phyloP scores from a whole-genome alignment of 2,113 vertebrate genomes.

The Phrynosoma blainvillii region DNA sequence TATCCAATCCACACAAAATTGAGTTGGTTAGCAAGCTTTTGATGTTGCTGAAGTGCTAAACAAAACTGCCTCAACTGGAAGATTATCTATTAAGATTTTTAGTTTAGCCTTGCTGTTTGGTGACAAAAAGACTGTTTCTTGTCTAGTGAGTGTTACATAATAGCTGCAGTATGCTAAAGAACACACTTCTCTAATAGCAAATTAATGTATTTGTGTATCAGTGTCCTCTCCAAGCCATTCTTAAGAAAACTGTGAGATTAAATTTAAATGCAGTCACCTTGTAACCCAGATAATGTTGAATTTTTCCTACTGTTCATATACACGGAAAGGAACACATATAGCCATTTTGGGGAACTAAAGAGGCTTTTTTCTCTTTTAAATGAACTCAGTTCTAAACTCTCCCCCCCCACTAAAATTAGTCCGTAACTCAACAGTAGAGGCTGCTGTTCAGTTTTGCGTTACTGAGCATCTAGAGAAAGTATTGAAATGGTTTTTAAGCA shows the following conservation, averaged over 20 bases:
- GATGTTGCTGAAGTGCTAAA: constrained; percentile 47
- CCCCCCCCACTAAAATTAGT: no score
- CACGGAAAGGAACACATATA: not conserved
- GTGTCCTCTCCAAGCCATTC: constrained; percentile 10
- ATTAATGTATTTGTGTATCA: not conserved
- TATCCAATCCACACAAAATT: constrained; percentile 52
- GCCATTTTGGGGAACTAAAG: not conserved
- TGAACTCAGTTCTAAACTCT: not conserved
- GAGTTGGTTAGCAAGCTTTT: constrained; percentile 41
- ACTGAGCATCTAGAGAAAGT: not conserved
- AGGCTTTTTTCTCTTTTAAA: not conserved
- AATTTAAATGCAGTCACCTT: constrained; percentile 5
- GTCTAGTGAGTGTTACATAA: not conserved
- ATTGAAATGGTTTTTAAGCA: not conserved
- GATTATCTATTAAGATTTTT: constrained; percentile 38
- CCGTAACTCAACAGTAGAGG: not conserved
- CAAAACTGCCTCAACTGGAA: constrained; percentile 14
- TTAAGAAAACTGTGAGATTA: not conserved
- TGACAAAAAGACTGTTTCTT: constrained; percentile 8
- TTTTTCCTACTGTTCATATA: not conserved
- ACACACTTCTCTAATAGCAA: constrained; percentile 13
- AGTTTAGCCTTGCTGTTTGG: not conserved
- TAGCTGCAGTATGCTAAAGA: constrained; percentile 2
- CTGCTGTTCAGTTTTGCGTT: not conserved
- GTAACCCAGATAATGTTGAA: not conserved